Percentiles rank a stretch among this genome's conserved stretches.
Evolutionary conservation across 1,140 invertebrate genomes (phyloP).

Genomic region (Lineus longissimus): DNA sequence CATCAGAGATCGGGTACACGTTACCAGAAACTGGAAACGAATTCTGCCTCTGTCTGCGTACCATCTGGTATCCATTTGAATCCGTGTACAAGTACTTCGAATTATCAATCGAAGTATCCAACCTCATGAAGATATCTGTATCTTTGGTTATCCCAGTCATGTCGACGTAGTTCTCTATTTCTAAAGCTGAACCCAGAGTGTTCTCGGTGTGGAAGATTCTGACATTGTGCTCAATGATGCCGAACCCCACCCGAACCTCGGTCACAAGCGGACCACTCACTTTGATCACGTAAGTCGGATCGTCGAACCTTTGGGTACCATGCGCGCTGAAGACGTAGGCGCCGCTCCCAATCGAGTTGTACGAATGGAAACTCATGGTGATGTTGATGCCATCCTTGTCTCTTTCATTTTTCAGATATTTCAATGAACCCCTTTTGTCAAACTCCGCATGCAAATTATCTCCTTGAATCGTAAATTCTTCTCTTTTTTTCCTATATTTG

Average conservation of each 20-base stretch:
- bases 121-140: conserved; percentile 70
- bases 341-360: conserved; percentile 15
- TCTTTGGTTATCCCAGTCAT: conserved; percentile 54
- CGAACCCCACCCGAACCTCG: conserved; percentile 29
- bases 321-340: conserved; percentile 36
- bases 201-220: conserved; percentile 61
- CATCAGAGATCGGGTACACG: conserved; percentile 81
- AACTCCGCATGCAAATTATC: conserved; percentile 56
- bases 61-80: conserved; percentile 77
- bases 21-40: conserved; percentile 76
- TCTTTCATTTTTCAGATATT: conserved; percentile 48
- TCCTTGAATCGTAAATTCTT: not conserved
- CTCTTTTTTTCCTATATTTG: not conserved
- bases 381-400: conserved; percentile 26
- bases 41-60: conserved; percentile 62
- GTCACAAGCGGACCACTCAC: conserved; percentile 54
- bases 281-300: conserved; percentile 63
- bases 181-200: not conserved
- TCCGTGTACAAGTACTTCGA: conserved; percentile 77
- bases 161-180: not conserved
- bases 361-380: conserved; percentile 64
- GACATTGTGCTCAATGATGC: conserved; percentile 61
- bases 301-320: conserved; percentile 19
- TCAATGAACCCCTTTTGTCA: conserved; percentile 59
- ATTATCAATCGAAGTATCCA: conserved; percentile 70